Base-by-base conservation (phyloP, 2,113 vertebrate species). In the Nannobrachium achirus region DNA sequence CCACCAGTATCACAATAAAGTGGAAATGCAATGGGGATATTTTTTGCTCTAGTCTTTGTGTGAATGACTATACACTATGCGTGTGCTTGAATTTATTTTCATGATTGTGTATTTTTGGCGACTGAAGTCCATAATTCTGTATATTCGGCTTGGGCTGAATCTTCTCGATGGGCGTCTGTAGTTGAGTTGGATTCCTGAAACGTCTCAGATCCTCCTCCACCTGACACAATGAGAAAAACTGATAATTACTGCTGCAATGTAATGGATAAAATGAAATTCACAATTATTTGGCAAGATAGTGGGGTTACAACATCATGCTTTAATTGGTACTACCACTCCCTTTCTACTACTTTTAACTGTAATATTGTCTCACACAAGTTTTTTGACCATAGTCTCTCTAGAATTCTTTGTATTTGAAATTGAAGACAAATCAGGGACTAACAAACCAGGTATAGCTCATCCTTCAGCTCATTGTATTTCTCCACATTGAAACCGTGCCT, bases 391-490 rank as follows among this genome's bases (percentile, higher is more conserved):
- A n/a, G 25, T 25, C 25, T 25, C 25, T 25, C 2, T 4, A 25
- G 4, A 25, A 25, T n/a, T n/a, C n/a, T n/a, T n/a, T 25, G 25
- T 25, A 25, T 25, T 25, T 25, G 2, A 5, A 33, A 33, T 5
- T 33, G 25, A 33, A 41, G 63, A 58, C 39, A 38, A 66, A 15
- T 13, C 5, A 14, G 10, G 10, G 7, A 6, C 18, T 8, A 63
- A 2, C 15, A 41, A 57, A 98, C 97, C 95, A 94, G 85, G 71
- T 90, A 89, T 58, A 98, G 79, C 25, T 98, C 92, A 0, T 96
- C 94, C 80, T 91, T 96, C 46, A 99, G 86, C 66, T 90, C 79
- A 75, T 98, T 98, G 75, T 98, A 98, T 18, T 80, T 92, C 9
- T 91, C 82, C 85, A 98, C 93, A 0, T 93, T 92, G 71, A 99